A percentile compares a stretch with the other conserved stretches of the same genome.
Evolutionary conservation across 2,888 invertebrate genomes (phyloP).

Genomic region (Cantharis nigra): DNA sequence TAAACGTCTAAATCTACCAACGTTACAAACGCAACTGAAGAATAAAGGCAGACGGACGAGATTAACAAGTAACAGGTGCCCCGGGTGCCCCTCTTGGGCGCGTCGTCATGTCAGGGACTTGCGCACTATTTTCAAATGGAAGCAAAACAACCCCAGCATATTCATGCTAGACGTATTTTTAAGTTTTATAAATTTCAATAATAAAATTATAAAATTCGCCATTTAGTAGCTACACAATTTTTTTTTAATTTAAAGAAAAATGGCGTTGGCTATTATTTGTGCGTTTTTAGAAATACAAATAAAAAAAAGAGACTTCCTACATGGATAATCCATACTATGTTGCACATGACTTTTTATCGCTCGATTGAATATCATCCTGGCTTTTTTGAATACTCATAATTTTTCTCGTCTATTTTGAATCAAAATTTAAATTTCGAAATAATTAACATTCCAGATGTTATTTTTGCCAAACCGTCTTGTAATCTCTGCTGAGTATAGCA

Average conservation of each 20-base stretch:
- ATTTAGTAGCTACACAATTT: too few relatives aligned
- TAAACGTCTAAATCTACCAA: not conserved
- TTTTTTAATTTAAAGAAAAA: not conserved
- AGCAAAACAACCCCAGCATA: conserved; percentile 11
- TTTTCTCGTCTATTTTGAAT: too few relatives aligned
- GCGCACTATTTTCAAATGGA: conserved; percentile 37
- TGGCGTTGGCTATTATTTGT: not conserved
- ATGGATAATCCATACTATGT: not conserved
- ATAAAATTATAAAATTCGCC: not conserved
- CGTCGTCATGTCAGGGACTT: conserved; percentile 45
- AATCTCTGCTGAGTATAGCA: too few relatives aligned
- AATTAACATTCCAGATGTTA: too few relatives aligned
- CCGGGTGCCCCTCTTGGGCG: conserved; percentile 50
- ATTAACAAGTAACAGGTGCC: conserved; percentile 48
- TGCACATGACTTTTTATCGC: too few relatives aligned
- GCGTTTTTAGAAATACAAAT: not conserved
- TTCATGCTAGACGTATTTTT: not conserved
- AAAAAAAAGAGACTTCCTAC: not conserved
- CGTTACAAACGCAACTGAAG: not conserved
- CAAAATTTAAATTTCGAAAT: too few relatives aligned
- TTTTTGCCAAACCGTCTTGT: too few relatives aligned
- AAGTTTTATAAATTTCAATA: not conserved
- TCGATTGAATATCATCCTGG: too few relatives aligned
- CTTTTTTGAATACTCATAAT: too few relatives aligned
- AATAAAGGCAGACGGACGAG: not conserved